These are phyloP conservation scores for Ectropis crepuscularia DNA, from an alignment of 2,888 invertebrate genomes.

Conservation along the genomic window DNA sequence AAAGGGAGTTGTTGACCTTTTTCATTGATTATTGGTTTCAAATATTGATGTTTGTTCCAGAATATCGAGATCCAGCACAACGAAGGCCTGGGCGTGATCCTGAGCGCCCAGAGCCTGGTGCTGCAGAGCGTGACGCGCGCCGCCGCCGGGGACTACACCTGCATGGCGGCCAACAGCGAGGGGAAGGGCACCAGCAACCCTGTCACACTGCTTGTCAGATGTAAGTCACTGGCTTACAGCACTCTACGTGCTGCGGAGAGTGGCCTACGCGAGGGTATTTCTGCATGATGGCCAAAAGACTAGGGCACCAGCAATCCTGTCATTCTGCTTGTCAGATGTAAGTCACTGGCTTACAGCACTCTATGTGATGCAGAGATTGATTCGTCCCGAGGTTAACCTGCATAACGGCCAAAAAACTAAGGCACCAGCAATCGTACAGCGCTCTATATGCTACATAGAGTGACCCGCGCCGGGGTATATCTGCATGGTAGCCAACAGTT, in stretches of 20 bases:
- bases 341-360: constrained; percentile 58
- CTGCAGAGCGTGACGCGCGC: constrained; percentile 92
- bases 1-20: too few species aligned
- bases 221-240: constrained; percentile 86
- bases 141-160: constrained; percentile 95
- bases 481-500: too few species aligned
- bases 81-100: constrained; percentile 91
- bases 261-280: too few species aligned
- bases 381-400: too few species aligned
- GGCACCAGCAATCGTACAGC: too few species aligned
- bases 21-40: too few species aligned
- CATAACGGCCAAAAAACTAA: too few species aligned
- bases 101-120: constrained; percentile 94
- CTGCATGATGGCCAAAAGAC: too few species aligned
- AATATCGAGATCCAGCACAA: constrained; percentile 93
- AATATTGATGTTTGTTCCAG: constrained; percentile 65
- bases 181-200: constrained; percentile 92
- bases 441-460: too few species aligned
- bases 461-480: too few species aligned
- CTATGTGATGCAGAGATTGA: too few species aligned
- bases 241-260: too few species aligned
- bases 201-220: constrained; percentile 88
- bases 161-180: constrained; percentile 93
- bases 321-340: constrained; percentile 88
- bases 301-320: constrained; percentile 90